Evolutionary conservation across 2,113 vertebrate species (phyloP).

Genomic region (Tragulus kanchil): DNA sequence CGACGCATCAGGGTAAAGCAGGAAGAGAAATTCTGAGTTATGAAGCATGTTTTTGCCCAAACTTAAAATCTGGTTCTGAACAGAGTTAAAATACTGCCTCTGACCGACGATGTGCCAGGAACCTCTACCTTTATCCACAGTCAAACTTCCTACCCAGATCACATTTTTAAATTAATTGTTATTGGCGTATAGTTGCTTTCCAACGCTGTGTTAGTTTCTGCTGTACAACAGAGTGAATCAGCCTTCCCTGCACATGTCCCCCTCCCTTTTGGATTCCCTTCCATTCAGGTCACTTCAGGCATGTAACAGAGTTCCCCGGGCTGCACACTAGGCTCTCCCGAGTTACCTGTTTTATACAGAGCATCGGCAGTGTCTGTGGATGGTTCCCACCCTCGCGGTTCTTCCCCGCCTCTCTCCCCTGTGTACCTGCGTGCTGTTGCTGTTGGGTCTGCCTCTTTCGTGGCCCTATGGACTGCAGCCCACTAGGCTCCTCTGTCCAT

Average conservation of each 20-base stretch:
- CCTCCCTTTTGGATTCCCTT: not conserved
- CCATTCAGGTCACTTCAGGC: not conserved
- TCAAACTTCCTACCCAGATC: rapidly evolving
- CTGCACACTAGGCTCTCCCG: rapidly evolving
- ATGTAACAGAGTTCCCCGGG: rapidly evolving
- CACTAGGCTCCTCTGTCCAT: not conserved
- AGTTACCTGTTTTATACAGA: rapidly evolving
- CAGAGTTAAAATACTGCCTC: not conserved
- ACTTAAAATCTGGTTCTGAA: constrained; percentile 2
- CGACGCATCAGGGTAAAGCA: not conserved
- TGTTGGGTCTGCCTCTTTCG: not conserved
- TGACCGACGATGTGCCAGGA: not conserved
- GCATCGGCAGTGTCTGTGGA: rapidly evolving
- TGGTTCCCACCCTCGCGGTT: rapidly evolving
- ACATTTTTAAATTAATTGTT: not conserved
- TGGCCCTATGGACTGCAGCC: not conserved
- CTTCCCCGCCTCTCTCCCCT: rapidly evolving
- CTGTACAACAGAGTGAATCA: not conserved
- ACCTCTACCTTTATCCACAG: not conserved
- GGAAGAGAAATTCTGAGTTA: not conserved
- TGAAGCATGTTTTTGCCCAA: not conserved
- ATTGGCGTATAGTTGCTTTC: not conserved
- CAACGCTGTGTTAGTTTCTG: not conserved
- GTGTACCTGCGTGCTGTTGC: rapidly evolving
- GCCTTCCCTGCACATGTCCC: rapidly evolving